Percentiles rank a stretch among this genome's conserved stretches.
Conservation (phyloP, 2,797 vertebrate species). For the Pempheris klunzingeri region DNA sequence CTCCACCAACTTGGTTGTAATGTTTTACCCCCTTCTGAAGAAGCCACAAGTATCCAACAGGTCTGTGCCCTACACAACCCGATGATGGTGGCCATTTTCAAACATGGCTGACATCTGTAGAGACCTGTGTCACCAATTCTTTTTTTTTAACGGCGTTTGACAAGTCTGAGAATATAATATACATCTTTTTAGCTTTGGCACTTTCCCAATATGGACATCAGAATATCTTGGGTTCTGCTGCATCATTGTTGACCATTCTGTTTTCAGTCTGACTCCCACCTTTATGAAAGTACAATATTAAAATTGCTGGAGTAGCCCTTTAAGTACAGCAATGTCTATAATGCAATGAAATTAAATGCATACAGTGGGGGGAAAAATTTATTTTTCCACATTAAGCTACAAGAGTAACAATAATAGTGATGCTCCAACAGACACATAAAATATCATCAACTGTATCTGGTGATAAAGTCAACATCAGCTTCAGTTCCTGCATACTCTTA, state of each 20-base stretch:
- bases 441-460: not conserved
- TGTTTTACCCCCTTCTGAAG: not conserved
- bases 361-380: not conserved
- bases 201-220: not conserved
- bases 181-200: not conserved
- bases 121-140: not conserved
- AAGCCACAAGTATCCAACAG: not conserved
- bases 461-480: not conserved
- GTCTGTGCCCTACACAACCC: not conserved
- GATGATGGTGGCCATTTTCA: conserved; percentile 13
- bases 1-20: conserved; percentile 9
- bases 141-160: too few species aligned
- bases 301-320: conserved; percentile 1
- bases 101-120: conserved; percentile 36
- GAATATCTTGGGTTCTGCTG: not conserved
- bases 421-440: not conserved
- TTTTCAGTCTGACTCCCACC: not conserved
- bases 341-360: conserved; percentile 3
- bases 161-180: not conserved
- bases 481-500: not conserved
- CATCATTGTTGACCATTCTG: not conserved
- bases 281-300: not conserved
- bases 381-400: not conserved
- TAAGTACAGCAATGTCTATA: not conserved
- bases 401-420: not conserved